Evolutionary conservation across 2,797 vertebrate genomes (phyloP).

Genomic region (Bradypodion ventrale): DNA sequence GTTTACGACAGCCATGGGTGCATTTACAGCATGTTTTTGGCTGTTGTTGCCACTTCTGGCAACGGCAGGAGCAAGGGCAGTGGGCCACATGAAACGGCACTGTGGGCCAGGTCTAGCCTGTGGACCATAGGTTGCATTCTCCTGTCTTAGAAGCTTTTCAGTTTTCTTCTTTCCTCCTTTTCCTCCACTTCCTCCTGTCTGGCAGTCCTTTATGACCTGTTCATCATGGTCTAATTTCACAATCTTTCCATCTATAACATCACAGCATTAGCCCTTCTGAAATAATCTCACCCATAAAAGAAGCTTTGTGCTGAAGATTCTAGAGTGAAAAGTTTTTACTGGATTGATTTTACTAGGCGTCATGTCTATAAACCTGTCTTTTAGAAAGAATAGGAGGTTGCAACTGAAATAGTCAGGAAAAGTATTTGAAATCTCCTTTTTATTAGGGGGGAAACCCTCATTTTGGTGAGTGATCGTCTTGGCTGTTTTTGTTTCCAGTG

Average conservation of each 20-base stretch:
- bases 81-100: too few relatives aligned
- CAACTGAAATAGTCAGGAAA: neutral
- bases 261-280: neutral
- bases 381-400: neutral
- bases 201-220: neutral
- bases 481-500: constrained; percentile 75
- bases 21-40: too few relatives aligned
- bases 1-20: too few relatives aligned
- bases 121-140: too few relatives aligned
- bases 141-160: neutral
- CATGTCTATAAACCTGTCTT: neutral
- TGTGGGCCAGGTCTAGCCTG: too few relatives aligned
- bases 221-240: neutral
- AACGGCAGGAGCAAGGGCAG: too few relatives aligned
- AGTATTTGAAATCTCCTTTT: neutral
- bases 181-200: neutral
- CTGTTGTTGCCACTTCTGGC: too few relatives aligned
- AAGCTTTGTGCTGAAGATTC: neutral
- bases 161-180: neutral
- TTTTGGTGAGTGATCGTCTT: constrained; percentile 20
- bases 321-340: neutral
- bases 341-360: neutral
- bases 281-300: neutral
- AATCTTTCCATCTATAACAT: neutral
- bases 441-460: neutral